Percentiles rank a stretch among this genome's conserved stretches.
phyloP scores from a whole-genome alignment of 92 coral and sea anemone species.

The Umimayanthus chanpuru region DNA sequence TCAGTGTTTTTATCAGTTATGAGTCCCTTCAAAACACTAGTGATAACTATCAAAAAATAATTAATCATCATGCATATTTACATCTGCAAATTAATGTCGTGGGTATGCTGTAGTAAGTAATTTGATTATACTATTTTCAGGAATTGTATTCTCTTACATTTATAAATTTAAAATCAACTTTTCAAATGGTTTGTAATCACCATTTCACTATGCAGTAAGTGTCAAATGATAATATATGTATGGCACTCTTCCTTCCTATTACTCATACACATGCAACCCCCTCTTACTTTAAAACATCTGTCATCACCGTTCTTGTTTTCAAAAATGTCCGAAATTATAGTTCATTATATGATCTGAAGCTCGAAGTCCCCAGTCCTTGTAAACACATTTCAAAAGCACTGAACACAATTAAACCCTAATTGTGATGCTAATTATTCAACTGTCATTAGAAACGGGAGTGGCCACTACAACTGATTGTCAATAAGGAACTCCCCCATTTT shows the following conservation, averaged over 20 bases:
- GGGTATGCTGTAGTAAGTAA: background rate
- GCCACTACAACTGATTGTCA: background rate
- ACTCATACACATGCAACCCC: background rate
- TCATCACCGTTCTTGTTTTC: background rate
- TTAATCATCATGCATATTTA: background rate
- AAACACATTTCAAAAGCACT: background rate
- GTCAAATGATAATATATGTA: background rate
- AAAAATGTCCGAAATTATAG: background rate
- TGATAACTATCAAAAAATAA: background rate
- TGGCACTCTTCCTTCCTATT: background rate
- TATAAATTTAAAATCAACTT: background rate
- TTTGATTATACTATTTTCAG: background rate
- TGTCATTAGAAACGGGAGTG: background rate
- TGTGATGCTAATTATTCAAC: background rate
- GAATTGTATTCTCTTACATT: background rate
- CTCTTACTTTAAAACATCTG: background rate
- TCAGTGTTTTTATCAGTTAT: too few species aligned
- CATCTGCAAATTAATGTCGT: background rate
- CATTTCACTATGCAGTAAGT: background rate
- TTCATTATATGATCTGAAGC: background rate
- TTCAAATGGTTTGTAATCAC: background rate
- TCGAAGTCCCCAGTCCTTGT: background rate
- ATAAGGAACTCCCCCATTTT: background rate
- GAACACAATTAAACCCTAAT: background rate
- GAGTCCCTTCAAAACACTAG: too few species aligned